These are phyloP conservation scores for Muscina levida DNA, from an alignment of 2,888 invertebrate species.

Conservation along the genomic window DNA sequence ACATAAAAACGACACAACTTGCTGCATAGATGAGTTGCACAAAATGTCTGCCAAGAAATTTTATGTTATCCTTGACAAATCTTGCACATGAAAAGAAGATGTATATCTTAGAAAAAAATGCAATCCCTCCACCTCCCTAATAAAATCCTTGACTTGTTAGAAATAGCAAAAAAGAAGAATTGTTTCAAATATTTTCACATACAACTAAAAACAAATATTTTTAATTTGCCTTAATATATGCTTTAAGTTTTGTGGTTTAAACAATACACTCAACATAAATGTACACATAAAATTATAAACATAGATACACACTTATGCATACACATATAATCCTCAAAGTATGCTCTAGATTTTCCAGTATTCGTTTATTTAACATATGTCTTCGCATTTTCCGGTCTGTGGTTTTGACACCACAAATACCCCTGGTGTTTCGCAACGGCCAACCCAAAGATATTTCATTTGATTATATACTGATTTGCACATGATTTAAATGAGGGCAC, in stretches of 20 bases:
- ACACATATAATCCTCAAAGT: constrained; percentile 7
- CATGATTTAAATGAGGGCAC: not conserved
- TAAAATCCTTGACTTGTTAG: not conserved
- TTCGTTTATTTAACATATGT: constrained; percentile 15
- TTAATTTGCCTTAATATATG: not conserved
- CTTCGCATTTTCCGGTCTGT: constrained; percentile 22
- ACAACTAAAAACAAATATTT: not conserved
- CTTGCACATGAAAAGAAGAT: too few relatives aligned
- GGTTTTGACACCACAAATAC: constrained; percentile 15
- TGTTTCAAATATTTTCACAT: not conserved
- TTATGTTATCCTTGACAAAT: too few relatives aligned
- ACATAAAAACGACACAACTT: not conserved
- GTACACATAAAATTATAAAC: too few relatives aligned
- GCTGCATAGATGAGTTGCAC: too few relatives aligned
- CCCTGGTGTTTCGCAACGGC: constrained; percentile 6
- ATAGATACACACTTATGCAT: too few relatives aligned
- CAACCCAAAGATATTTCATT: constrained; percentile 33
- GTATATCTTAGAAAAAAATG: constrained; percentile 1
- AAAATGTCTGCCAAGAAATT: not conserved
- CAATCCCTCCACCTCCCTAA: too few relatives aligned
- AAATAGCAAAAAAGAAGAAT: not conserved
- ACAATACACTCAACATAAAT: not conserved
- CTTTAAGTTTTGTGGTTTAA: not conserved
- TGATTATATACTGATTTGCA: constrained; percentile 14
- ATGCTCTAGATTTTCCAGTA: not conserved